Base-by-base conservation (phyloP, 2,888 invertebrate genomes). In the Aleiodes alternator region DNA sequence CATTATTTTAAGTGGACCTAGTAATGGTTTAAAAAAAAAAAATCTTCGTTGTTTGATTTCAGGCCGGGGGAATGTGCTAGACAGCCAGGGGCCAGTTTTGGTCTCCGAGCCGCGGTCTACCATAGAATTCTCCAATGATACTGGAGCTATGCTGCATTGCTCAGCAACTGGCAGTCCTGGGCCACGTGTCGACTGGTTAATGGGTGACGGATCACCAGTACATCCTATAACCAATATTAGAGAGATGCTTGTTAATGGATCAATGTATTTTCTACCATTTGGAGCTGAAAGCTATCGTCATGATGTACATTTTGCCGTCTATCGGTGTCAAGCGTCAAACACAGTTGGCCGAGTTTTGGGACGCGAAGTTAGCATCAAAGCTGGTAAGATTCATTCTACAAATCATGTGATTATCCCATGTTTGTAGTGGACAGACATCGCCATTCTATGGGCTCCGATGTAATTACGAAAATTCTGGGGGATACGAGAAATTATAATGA, bases 211-310 rank as follows among this genome's bases (percentile, higher is more conserved):
- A 80, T 92, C 92, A n/a, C 91, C 94, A 57, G 95, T 92, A 12
- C 90, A 90, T 76, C 88, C 90, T 12, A 89, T 91, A 75, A 92
- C 94, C 76, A 95, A 95, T 81, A 92, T 96, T 82, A 93, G 96
- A 68, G 92, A 94, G 87, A 92, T 95, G 84, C 92, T 95, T 83
- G 91, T 93, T 79, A 96, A 97, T 90, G 96, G 97, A 80, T 96
- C 96, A 72, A 92, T 98, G 88, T 94, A 95, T 89, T 95, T 98
- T 89, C 93, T 94, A 79, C 95, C 97, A 4, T 97, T 98, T 90
- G 92, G 95, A 8, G 94, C 94, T 69, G 95, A 95, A 83, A 92
- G 93, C 83, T 96, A 95, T 90, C 92, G 96, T 68, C 94, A 95
- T 85, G 96, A 96, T 88, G 94, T 97, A 73, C 97, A 97, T 90